Evolutionary conservation across 2,888 invertebrate species (phyloP).

Genomic region (Xanthostigma xanthostigma): DNA sequence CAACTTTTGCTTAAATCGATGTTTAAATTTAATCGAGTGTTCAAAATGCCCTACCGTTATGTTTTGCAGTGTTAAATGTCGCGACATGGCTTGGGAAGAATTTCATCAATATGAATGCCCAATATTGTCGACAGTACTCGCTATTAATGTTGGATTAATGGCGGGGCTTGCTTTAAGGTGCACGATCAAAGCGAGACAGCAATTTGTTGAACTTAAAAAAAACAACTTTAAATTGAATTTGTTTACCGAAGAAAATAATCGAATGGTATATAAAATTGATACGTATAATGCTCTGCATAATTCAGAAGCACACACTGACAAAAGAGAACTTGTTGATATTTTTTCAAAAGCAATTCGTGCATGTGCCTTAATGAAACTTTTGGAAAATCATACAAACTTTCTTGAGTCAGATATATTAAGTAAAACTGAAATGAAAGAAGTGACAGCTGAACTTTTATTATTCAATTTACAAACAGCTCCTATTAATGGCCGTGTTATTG

Average conservation of each 20-base stretch:
- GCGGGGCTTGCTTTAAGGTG: slow-evolving; percentile 55
- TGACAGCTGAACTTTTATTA: slow-evolving; percentile 47
- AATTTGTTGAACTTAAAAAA: slow-evolving; percentile 20
- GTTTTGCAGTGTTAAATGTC: slow-evolving; percentile 53
- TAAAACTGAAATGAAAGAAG: slow-evolving; percentile 19
- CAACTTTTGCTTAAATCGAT: slow-evolving; percentile 47
- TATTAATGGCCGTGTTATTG: no score
- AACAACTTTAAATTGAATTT: neutral
- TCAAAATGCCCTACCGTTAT: slow-evolving; percentile 43
- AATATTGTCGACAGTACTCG: slow-evolving; percentile 43
- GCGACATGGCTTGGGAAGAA: slow-evolving; percentile 39
- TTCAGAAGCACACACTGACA: slow-evolving; percentile 50
- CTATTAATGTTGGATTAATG: slow-evolving; percentile 46
- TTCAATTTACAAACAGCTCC: slow-evolving; percentile 67
- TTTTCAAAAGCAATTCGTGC: slow-evolving; percentile 43
- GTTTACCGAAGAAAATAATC: no score
- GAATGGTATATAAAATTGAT: slow-evolving; percentile 29
- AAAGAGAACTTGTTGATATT: slow-evolving; percentile 49
- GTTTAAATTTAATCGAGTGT: slow-evolving; percentile 47
- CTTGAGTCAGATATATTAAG: neutral
- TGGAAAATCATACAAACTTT: no score
- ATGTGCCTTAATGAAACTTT: no score
- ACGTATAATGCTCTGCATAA: slow-evolving; percentile 45
- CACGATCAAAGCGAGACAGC: slow-evolving; percentile 32
- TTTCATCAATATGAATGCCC: slow-evolving; percentile 70